phyloP scores from a whole-genome alignment of 2,113 vertebrate genomes.

The Salvelinus namaycush region DNA sequence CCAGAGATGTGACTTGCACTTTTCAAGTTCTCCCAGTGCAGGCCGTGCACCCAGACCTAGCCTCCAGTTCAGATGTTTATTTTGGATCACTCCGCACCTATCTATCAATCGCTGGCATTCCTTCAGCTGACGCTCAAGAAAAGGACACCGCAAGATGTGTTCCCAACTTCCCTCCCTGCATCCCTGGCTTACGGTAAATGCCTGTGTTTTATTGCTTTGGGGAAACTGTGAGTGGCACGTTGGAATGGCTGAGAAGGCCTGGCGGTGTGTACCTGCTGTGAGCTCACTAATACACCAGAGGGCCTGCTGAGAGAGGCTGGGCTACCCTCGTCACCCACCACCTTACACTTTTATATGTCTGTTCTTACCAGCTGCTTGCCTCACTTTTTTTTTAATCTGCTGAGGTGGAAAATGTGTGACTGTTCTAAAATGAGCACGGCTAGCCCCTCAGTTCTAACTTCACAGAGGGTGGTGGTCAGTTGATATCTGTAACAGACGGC shows the following conservation, averaged over 20 bases:
- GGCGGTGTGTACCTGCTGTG: constrained; percentile 33
- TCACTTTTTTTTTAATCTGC: constrained; percentile 1
- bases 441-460: constrained; percentile 7
- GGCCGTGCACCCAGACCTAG: neutral
- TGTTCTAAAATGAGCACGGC: constrained; percentile 20
- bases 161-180: constrained; percentile 11
- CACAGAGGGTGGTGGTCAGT: constrained; percentile 2
- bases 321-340: neutral
- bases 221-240: constrained; percentile 45
- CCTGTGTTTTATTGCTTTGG: constrained; percentile 48
- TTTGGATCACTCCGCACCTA: constrained; percentile 21
- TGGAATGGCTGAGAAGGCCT: constrained; percentile 29
- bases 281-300: constrained; percentile 38
- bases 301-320: constrained; percentile 38
- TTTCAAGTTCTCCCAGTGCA: neutral
- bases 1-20: constrained; percentile 8
- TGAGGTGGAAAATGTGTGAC: constrained; percentile 39
- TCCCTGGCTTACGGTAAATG: constrained; percentile 24
- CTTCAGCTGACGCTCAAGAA: constrained; percentile 20
- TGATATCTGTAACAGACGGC: neutral
- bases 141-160: constrained; percentile 19
- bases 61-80: constrained; percentile 22
- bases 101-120: constrained; percentile 40
- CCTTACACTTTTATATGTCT: constrained; percentile 44
- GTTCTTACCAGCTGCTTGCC: constrained; percentile 21